phyloP scores from a whole-genome alignment of 2,797 vertebrate genomes.

The Pangasius krempfi region DNA sequence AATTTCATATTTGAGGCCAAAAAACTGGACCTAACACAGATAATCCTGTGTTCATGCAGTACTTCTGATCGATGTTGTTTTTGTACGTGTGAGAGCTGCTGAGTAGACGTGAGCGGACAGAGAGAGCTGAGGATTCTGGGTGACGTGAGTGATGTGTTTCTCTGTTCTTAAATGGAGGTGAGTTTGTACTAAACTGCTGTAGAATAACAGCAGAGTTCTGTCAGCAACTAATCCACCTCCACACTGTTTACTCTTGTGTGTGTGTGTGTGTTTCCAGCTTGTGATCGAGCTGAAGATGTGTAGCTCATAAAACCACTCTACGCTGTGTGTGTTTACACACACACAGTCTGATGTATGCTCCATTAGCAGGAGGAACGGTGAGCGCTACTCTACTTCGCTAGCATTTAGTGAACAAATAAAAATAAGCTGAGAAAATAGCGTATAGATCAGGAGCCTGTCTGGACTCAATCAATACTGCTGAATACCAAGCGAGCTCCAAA shows the following conservation, averaged over 20 bases:
- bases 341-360: conserved; percentile 15
- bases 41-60: not conserved
- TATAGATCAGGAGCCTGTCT: conserved; percentile 19
- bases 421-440: conserved; percentile 1
- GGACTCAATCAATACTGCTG: not conserved
- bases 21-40: not conserved
- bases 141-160: conserved; percentile 20
- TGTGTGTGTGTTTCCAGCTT: conserved; percentile 2
- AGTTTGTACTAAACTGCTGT: conserved; percentile 1
- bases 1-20: not conserved
- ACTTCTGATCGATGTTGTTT: not conserved
- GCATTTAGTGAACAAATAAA: conserved; percentile 19
- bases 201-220: not conserved
- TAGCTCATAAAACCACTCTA: conserved; percentile 21
- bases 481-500: conserved; percentile 5
- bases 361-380: conserved; percentile 13
- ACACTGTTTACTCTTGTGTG: not conserved
- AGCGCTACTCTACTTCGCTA: conserved; percentile 2
- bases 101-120: not conserved
- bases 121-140: not conserved
- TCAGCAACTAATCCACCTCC: conserved; percentile 8
- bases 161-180: conserved; percentile 5
- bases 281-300: conserved; percentile 1
- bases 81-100: not conserved
- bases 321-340: conserved; percentile 12